phyloP scores from a whole-genome alignment of 1,140 invertebrate genomes.

The Pseudoatta argentina region DNA sequence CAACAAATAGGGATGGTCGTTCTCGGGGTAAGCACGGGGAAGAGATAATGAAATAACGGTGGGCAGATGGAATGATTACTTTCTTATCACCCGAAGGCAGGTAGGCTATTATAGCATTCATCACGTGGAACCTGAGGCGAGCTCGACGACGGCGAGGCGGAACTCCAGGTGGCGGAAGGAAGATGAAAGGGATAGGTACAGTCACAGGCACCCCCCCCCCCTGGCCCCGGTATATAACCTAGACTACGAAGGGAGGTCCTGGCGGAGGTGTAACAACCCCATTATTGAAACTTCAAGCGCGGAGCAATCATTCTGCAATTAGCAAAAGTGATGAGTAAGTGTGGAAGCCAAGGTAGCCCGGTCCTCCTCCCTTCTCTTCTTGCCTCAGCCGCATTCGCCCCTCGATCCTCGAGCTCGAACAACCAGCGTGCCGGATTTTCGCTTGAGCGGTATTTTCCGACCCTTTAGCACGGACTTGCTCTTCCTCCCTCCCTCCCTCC shows the following conservation, averaged over 20 bases:
- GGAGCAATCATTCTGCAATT: conserved; percentile 83
- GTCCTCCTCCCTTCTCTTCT: neutral
- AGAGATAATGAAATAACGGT: conserved; percentile 76
- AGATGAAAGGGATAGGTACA: conserved; percentile 62
- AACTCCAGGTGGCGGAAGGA: conserved; percentile 30
- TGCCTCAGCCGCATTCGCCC: neutral
- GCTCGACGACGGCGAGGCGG: conserved; percentile 51
- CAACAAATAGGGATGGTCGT: conserved; percentile 29
- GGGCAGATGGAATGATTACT: conserved; percentile 79
- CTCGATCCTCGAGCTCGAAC: conserved; percentile 2
- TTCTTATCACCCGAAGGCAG: conserved; percentile 77
- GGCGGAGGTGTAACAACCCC: conserved; percentile 77
- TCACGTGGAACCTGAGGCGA: conserved; percentile 67
- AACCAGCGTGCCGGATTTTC: conserved; percentile 34
- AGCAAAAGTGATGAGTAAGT: conserved; percentile 84
- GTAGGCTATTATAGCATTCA: conserved; percentile 78
- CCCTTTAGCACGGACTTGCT: neutral
- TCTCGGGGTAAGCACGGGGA: neutral
- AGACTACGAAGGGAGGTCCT: conserved; percentile 54
- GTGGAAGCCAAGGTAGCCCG: conserved; percentile 70
- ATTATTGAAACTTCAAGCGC: conserved; percentile 83
- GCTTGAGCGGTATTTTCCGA: conserved; percentile 37
- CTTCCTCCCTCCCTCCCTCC: neutral
- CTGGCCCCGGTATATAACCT: conserved; percentile 65
- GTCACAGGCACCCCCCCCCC: conserved; percentile 31